Conservation (phyloP, 2,888 invertebrate species). For the Cephus pygmeus region DNA sequence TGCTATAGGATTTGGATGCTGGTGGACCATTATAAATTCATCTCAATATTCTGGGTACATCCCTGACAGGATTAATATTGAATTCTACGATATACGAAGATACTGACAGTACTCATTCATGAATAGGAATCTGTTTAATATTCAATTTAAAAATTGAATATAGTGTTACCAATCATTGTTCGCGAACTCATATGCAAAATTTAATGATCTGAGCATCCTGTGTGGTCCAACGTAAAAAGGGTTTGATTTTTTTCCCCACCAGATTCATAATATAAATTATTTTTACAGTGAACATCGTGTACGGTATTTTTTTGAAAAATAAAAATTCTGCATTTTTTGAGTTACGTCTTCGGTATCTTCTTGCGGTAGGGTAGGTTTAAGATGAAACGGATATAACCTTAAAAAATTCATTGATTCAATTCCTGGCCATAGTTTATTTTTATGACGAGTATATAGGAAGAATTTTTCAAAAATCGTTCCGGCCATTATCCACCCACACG, state of each 20-base stretch:
- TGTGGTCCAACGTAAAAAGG: slow-evolving; percentile 45
- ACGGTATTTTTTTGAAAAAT: not conserved
- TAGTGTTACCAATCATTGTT: slow-evolving; percentile 55
- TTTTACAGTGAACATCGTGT: not conserved
- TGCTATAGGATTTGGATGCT: not conserved
- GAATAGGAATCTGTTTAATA: slow-evolving; percentile 44
- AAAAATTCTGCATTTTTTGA: not conserved
- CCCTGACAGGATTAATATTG: not conserved
- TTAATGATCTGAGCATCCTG: slow-evolving; percentile 47
- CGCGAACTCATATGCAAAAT: slow-evolving; percentile 47
- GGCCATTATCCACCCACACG: not conserved
- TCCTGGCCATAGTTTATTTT: not conserved
- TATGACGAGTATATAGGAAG: not conserved
- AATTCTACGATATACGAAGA: not conserved
- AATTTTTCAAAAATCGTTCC: not conserved
- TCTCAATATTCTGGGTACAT: not conserved
- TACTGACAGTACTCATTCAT: slow-evolving; percentile 19
- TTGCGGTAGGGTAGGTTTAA: not conserved
- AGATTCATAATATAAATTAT: not conserved
- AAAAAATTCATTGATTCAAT: not conserved
- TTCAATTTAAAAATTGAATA: slow-evolving; percentile 58
- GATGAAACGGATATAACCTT: not conserved
- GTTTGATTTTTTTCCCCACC: not conserved
- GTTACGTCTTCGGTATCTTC: not conserved
- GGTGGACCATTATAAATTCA: not conserved